Evolutionary conservation across 2,888 invertebrate species (phyloP).

Genomic region (Gymnoscelis rufifasciata): DNA sequence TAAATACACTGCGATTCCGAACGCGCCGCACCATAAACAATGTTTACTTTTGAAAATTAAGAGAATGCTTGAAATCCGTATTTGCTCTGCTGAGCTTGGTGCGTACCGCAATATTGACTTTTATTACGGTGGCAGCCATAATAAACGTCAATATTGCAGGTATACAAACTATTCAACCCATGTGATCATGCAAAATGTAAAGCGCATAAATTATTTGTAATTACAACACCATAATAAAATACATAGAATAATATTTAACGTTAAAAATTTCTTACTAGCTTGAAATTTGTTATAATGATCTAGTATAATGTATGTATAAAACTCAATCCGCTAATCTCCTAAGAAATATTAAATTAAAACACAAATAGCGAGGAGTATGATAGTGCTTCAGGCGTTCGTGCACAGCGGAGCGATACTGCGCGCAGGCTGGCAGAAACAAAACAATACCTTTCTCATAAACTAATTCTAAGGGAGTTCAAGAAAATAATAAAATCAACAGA

Average conservation of each 20-base stretch:
- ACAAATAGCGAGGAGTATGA: not conserved
- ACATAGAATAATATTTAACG: too few species aligned
- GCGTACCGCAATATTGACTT: conserved; percentile 1
- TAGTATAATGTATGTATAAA: too few species aligned
- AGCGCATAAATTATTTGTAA: too few species aligned
- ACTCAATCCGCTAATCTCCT: too few species aligned
- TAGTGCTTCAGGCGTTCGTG: not conserved
- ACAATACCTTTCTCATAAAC: not conserved
- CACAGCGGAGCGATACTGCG: not conserved
- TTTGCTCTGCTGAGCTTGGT: conserved; percentile 2
- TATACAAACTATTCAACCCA: too few species aligned
- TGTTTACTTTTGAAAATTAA: conserved; percentile 30
- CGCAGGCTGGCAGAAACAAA: not conserved
- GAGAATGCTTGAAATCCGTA: conserved; percentile 11
- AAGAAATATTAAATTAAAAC: too few species aligned
- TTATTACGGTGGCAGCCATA: not conserved
- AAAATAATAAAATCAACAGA: not conserved
- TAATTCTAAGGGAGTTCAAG: not conserved
- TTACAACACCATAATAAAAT: too few species aligned
- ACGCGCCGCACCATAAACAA: conserved; percentile 31
- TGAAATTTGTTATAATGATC: too few species aligned
- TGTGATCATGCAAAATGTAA: too few species aligned
- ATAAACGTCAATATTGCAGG: too few species aligned
- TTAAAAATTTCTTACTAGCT: too few species aligned
- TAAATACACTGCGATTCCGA: conserved; percentile 44